Conservation (phyloP, 2,888 invertebrate species). For the Tyria jacobaeae region DNA sequence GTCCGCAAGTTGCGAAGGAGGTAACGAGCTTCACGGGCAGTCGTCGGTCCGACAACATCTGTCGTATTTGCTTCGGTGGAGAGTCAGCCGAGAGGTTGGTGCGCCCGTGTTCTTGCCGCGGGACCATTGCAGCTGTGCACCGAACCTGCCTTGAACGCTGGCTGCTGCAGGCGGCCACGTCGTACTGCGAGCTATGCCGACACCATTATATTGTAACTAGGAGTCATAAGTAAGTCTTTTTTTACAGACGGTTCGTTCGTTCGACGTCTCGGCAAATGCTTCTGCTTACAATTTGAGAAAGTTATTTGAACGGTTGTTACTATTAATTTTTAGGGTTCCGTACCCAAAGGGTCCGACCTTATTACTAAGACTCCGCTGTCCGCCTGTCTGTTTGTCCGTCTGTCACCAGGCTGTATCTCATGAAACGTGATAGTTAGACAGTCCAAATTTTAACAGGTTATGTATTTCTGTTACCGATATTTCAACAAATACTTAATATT, state of each 20-base stretch:
- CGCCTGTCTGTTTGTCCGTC: no score
- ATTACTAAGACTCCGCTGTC: no score
- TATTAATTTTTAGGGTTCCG: no score
- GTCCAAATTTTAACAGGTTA: no score
- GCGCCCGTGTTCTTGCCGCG: conserved; percentile 80
- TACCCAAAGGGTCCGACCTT: no score
- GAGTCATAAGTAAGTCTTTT: conserved; percentile 70
- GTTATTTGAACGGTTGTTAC: neutral
- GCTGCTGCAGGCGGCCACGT: conserved; percentile 82
- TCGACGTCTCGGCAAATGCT: no score
- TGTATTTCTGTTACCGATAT: no score
- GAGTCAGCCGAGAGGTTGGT: conserved; percentile 80
- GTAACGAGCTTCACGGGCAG: conserved; percentile 66
- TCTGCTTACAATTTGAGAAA: no score
- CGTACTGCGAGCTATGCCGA: conserved; percentile 81
- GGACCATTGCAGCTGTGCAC: conserved; percentile 82
- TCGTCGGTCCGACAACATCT: conserved; percentile 72
- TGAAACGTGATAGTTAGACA: no score
- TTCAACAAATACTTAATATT: no score
- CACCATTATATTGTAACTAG: conserved; percentile 80
- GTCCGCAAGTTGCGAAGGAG: conserved; percentile 62
- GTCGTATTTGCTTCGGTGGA: conserved; percentile 83
- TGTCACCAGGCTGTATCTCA: no score
- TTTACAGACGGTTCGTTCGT: no score
- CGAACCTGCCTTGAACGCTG: conserved; percentile 81